phyloP scores from a whole-genome alignment of 1,140 invertebrate species.

The Calosoma granatense region DNA sequence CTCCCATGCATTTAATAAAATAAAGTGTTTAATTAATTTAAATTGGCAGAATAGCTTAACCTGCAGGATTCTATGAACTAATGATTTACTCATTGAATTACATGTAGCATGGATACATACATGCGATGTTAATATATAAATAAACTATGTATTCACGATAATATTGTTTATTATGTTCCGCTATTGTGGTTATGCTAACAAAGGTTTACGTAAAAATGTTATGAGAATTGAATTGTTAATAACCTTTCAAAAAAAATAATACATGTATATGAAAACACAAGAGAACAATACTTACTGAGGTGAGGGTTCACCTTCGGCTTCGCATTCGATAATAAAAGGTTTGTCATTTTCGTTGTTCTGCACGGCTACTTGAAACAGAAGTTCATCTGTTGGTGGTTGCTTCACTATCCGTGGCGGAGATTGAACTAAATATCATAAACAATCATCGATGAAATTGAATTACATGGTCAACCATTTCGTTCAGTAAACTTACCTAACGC shows the following conservation, averaged over 20 bases:
- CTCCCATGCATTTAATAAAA: too few relatives aligned
- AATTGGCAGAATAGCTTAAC: too few relatives aligned
- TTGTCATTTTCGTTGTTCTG: slow-evolving; percentile 77
- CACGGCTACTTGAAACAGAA: slow-evolving; percentile 82
- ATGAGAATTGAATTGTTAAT: too few relatives aligned
- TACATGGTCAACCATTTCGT: not conserved
- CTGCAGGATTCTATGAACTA: too few relatives aligned
- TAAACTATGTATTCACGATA: too few relatives aligned
- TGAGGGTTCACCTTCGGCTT: slow-evolving; percentile 83
- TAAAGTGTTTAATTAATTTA: too few relatives aligned
- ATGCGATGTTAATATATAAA: too few relatives aligned
- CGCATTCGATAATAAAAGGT: slow-evolving; percentile 90
- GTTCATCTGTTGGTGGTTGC: slow-evolving; percentile 81
- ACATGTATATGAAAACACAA: not conserved
- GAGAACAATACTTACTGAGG: slow-evolving; percentile 56
- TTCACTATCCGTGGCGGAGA: slow-evolving; percentile 81
- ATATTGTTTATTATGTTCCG: too few relatives aligned
- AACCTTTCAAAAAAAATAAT: not conserved
- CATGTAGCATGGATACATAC: too few relatives aligned
- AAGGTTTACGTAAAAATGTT: too few relatives aligned
- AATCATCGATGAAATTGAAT: slow-evolving; percentile 8
- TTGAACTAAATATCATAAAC: slow-evolving; percentile 48
- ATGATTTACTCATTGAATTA: too few relatives aligned
- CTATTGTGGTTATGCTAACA: too few relatives aligned
- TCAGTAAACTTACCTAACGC: slow-evolving; percentile 1